phyloP scores from a whole-genome alignment of 2,113 vertebrate genomes.

The Osmerus mordax region DNA sequence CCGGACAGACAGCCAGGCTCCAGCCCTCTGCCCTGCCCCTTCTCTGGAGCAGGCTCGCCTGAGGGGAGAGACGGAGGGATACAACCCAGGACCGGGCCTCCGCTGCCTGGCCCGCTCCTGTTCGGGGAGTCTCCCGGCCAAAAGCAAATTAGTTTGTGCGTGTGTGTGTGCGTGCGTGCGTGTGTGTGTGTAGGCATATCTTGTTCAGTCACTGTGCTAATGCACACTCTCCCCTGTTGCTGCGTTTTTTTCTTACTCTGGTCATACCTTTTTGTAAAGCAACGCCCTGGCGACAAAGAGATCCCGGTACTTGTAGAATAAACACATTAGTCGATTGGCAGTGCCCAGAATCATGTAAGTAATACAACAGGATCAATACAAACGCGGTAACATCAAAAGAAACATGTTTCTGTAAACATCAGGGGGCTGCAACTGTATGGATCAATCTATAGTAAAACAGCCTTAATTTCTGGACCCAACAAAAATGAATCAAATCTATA shows the following conservation, averaged over 20 bases:
- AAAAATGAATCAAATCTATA: conserved; percentile 50
- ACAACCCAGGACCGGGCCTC: conserved; percentile 20
- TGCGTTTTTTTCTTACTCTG: neutral
- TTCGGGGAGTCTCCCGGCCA: conserved; percentile 14
- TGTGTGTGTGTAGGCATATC: conserved; percentile 1
- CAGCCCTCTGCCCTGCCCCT: conserved; percentile 18
- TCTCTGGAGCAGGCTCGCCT: conserved; percentile 15
- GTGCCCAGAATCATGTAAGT: conserved; percentile 70
- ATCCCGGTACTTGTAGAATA: conserved; percentile 52
- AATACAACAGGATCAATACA: conserved; percentile 70
- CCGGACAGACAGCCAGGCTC: conserved; percentile 15
- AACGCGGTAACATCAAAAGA: conserved; percentile 63
- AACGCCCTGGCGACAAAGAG: conserved; percentile 52
- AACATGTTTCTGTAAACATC: conserved; percentile 48
- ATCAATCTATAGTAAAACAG: conserved; percentile 13
- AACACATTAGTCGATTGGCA: conserved; percentile 63
- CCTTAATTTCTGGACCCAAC: conserved; percentile 35
- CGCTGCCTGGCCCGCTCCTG: conserved; percentile 12
- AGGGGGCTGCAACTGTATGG: conserved; percentile 53
- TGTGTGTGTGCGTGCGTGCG: neutral
- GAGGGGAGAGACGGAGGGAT: conserved; percentile 24
- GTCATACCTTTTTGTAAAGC: conserved; percentile 28
- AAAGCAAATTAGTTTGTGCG: conserved; percentile 15
- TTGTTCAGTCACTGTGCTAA: neutral
- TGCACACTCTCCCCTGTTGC: neutral